phyloP scores from a whole-genome alignment of 2,888 invertebrate genomes.

The Volucella zonaria region DNA sequence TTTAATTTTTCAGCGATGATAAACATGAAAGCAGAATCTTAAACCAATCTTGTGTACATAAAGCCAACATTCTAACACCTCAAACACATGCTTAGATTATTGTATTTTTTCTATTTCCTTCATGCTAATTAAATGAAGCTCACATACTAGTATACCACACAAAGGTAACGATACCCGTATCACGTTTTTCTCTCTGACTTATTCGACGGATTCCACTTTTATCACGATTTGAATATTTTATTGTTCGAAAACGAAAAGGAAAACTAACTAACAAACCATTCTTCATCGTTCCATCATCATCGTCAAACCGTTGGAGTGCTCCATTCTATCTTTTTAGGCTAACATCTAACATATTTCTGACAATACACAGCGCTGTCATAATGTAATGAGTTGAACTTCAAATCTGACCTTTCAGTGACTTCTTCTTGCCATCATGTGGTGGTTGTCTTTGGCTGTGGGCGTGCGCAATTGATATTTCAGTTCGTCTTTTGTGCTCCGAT shows the following conservation, averaged over 20 bases:
- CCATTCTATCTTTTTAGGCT: slow-evolving; percentile 30
- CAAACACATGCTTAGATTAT: slow-evolving; percentile 8
- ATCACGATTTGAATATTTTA: slow-evolving; percentile 55
- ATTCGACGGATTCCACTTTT: slow-evolving; percentile 15
- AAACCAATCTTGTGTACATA: slow-evolving; percentile 16
- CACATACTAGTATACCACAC: neutral
- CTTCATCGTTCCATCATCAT: slow-evolving; percentile 28
- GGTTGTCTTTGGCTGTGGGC: slow-evolving; percentile 27
- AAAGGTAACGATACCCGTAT: slow-evolving; percentile 18
- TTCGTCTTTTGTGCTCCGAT: slow-evolving; percentile 62
- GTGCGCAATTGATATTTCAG: slow-evolving; percentile 63
- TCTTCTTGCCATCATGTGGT: slow-evolving; percentile 22
- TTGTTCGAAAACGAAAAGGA: slow-evolving; percentile 29
- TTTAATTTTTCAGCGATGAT: too few species aligned
- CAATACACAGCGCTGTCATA: slow-evolving; percentile 49
- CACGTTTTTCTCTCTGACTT: slow-evolving; percentile 1
- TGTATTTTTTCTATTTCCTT: neutral
- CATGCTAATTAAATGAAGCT: slow-evolving; percentile 43
- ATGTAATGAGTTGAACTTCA: slow-evolving; percentile 69
- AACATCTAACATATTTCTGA: slow-evolving; percentile 55
- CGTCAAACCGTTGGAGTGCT: slow-evolving; percentile 37
- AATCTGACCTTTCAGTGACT: slow-evolving; percentile 61
- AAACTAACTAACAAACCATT: slow-evolving; percentile 43
- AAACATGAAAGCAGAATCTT: neutral
- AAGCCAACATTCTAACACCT: slow-evolving; percentile 44